Percentiles rank a stretch among this genome's conserved stretches.
phyloP scores from a whole-genome alignment of 1,140 invertebrate species.

The Tetragnatha versicolor region DNA sequence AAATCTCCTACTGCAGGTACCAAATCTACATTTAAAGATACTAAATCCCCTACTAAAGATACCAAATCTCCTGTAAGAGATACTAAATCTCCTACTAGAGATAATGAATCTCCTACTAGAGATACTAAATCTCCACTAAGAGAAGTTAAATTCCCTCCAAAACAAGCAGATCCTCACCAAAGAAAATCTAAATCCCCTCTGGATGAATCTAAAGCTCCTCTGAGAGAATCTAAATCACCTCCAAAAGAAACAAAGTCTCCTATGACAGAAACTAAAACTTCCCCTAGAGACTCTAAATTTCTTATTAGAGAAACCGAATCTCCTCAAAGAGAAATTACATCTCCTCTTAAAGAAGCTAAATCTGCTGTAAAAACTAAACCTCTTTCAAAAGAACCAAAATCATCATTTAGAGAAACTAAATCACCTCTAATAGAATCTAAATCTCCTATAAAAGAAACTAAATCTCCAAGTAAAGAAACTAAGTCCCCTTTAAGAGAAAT shows the following conservation, averaged over 20 bases:
- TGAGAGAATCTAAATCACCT: constrained; percentile 4
- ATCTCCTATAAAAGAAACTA: not conserved
- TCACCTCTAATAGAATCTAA: not conserved
- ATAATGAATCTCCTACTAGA: not conserved
- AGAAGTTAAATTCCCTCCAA: constrained; percentile 2
- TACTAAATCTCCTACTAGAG: not conserved
- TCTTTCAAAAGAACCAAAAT: not conserved
- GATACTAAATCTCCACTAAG: not conserved
- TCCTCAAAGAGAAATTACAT: not conserved
- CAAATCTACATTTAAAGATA: not conserved
- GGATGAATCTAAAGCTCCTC: constrained; percentile 6
- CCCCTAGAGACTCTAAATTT: not conserved
- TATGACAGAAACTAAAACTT: not conserved
- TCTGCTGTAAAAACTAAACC: not conserved
- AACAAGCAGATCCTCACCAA: not conserved
- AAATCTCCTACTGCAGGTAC: not conserved
- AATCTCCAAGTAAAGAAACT: not conserved
- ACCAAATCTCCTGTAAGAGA: not conserved
- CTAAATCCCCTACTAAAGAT: not conserved
- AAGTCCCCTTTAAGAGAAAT: not conserved
- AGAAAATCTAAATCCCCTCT: not conserved
- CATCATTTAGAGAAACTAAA: not conserved
- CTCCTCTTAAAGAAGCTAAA: not conserved
- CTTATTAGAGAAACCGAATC: not conserved
- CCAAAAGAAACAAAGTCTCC: not conserved